These are phyloP conservation scores for Paracentrotus lividus DNA, from an alignment of 53 echinoderm and acorn worm genomes.

Conservation along the genomic window DNA sequence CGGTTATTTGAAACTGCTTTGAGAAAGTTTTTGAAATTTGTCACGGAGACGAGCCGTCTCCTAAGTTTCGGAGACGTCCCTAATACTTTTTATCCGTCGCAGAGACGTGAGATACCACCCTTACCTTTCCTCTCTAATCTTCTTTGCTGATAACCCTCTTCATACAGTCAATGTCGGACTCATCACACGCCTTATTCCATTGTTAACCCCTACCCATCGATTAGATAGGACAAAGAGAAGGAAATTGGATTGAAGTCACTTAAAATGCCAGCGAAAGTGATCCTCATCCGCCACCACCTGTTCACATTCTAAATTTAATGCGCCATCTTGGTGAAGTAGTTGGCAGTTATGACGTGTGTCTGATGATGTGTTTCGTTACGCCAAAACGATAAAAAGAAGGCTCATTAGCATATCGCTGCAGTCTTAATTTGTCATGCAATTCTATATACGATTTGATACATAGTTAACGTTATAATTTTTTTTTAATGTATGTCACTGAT, in stretches of 20 bases:
- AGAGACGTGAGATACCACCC: no score
- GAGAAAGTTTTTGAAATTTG: no score
- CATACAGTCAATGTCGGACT: background rate
- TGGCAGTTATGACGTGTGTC: conserved; percentile 40
- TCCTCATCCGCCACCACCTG: conserved; percentile 26
- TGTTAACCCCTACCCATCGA: conserved; percentile 41
- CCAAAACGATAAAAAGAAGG: no score
- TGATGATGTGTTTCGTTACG: background rate
- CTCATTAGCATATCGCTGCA: no score
- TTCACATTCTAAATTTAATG: conserved; percentile 29
- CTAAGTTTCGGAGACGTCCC: no score
- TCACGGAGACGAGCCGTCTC: no score
- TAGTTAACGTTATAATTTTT: no score
- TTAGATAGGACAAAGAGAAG: conserved; percentile 52
- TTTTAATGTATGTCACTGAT: no score
- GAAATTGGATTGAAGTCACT: conserved; percentile 68
- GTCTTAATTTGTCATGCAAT: no score
- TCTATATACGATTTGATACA: no score
- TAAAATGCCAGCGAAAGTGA: conserved; percentile 49
- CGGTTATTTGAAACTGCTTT: no score
- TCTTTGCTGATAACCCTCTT: background rate
- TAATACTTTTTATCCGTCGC: no score
- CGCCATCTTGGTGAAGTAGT: conserved; percentile 14
- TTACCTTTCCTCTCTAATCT: background rate
- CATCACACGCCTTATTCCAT: conserved; percentile 35